phyloP scores from a whole-genome alignment of 2,888 invertebrate genomes.

The Catocala sponsa region DNA sequence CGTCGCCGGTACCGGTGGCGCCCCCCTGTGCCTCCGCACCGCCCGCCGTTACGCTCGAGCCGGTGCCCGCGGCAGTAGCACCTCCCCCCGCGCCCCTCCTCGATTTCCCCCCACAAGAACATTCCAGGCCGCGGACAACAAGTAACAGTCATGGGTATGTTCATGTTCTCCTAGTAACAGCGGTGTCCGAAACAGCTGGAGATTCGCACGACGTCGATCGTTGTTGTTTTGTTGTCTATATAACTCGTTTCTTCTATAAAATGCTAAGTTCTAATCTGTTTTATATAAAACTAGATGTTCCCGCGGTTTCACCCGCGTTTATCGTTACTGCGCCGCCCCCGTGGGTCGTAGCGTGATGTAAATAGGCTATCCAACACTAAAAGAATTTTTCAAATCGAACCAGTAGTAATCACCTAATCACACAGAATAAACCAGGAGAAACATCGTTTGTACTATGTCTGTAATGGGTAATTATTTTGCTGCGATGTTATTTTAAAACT shows the following conservation, averaged over 20 bases:
- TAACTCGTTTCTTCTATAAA: neutral
- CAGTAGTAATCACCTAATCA: too few species aligned
- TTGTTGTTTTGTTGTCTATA: constrained; percentile 19
- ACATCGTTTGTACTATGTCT: too few species aligned
- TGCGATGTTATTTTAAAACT: too few species aligned
- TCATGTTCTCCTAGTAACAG: constrained; percentile 74
- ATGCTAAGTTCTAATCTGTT: neutral
- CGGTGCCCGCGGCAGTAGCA: constrained; percentile 53
- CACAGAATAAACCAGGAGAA: too few species aligned
- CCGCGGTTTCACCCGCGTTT: too few species aligned
- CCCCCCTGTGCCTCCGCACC: constrained; percentile 52
- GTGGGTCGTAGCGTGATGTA: too few species aligned
- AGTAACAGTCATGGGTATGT: constrained; percentile 84
- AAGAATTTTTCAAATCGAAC: too few species aligned
- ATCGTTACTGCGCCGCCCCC: too few species aligned
- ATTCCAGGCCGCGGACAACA: constrained; percentile 84
- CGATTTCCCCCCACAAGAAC: constrained; percentile 85
- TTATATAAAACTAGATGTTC: neutral
- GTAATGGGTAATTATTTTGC: too few species aligned
- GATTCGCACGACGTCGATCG: constrained; percentile 50
- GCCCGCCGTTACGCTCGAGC: constrained; percentile 51
- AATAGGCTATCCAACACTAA: too few species aligned
- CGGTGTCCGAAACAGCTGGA: constrained; percentile 80
- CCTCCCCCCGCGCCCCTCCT: constrained; percentile 70
- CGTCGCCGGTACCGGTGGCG: constrained; percentile 56